Evolutionary conservation across 2,888 invertebrate species (phyloP).

Genomic region (Zaprionus bogoriensis): DNA sequence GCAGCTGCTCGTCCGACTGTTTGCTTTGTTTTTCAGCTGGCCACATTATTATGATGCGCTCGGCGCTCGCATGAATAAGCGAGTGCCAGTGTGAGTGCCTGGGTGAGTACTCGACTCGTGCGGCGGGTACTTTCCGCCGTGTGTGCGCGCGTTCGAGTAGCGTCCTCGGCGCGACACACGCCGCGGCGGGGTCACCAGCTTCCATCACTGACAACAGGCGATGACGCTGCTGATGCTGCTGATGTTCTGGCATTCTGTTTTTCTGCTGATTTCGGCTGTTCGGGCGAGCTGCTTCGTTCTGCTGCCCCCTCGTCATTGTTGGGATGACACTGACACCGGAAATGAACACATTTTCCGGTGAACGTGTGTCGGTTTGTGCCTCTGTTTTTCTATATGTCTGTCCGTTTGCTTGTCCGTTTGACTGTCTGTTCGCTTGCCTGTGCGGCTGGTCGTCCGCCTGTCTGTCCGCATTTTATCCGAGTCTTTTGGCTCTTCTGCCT

Average conservation of each 20-base stretch:
- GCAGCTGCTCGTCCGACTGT: not conserved
- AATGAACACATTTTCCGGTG: slow-evolving; percentile 80
- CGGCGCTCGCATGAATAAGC: not conserved
- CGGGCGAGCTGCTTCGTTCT: not conserved
- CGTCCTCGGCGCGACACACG: too few relatives aligned
- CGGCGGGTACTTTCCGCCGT: too few relatives aligned
- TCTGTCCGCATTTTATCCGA: too few relatives aligned
- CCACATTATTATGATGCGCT: slow-evolving; percentile 1
- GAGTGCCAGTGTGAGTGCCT: not conserved
- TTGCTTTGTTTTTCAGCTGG: slow-evolving; percentile 1
- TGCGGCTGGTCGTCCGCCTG: not conserved
- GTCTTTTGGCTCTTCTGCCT: too few relatives aligned
- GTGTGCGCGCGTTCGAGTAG: too few relatives aligned
- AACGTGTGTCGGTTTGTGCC: slow-evolving; percentile 35
- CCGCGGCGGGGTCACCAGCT: not conserved
- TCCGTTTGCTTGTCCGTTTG: not conserved
- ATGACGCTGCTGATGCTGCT: not conserved
- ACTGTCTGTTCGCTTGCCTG: slow-evolving; percentile 8
- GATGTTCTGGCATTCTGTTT: not conserved
- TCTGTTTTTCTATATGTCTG: not conserved
- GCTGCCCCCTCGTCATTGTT: not conserved
- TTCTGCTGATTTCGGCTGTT: not conserved
- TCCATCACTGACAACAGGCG: not conserved
- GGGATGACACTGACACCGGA: slow-evolving; percentile 78
- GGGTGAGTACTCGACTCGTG: not conserved